Conservation (phyloP, 2,113 vertebrate genomes). For the Xenopus borealis region DNA sequence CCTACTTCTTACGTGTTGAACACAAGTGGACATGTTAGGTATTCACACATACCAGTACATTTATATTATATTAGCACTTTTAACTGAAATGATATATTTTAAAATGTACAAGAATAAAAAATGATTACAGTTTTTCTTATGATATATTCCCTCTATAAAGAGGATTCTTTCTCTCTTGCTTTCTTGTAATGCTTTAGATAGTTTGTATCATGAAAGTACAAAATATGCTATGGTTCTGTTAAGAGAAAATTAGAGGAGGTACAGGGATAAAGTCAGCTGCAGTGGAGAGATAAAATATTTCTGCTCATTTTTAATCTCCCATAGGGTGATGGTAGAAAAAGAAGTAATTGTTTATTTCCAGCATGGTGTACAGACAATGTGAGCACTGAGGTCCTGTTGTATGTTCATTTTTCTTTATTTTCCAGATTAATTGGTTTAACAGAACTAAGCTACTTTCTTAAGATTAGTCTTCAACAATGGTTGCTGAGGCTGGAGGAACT, state of each 20-base stretch:
- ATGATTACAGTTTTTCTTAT: no score
- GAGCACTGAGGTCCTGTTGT: slow-evolving; percentile 46
- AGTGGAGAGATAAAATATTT: slow-evolving; percentile 50
- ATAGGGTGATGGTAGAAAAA: slow-evolving; percentile 42
- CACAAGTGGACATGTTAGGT: no score
- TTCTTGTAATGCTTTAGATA: no score
- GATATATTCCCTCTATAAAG: no score
- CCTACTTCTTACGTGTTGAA: no score
- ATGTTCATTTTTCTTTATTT: slow-evolving; percentile 35
- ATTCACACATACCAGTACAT: no score
- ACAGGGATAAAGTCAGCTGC: slow-evolving; percentile 45
- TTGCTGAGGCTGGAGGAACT: slow-evolving; percentile 5
- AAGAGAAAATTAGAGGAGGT: slow-evolving; percentile 41
- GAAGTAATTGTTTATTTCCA: slow-evolving; percentile 56
- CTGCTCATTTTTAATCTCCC: slow-evolving; percentile 55
- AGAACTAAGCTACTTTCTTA: slow-evolving; percentile 44
- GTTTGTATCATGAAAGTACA: no score
- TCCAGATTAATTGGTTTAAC: slow-evolving; percentile 45
- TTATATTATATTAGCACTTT: no score
- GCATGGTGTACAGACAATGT: slow-evolving; percentile 45
- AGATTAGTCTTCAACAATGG: slow-evolving; percentile 15
- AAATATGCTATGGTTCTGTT: slow-evolving; percentile 3
- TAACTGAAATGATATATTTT: no score
- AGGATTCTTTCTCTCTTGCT: no score
- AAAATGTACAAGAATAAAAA: no score